Evolutionary conservation across 2,113 vertebrate species (phyloP).

Genomic region (Chlamydotis undulata): DNA sequence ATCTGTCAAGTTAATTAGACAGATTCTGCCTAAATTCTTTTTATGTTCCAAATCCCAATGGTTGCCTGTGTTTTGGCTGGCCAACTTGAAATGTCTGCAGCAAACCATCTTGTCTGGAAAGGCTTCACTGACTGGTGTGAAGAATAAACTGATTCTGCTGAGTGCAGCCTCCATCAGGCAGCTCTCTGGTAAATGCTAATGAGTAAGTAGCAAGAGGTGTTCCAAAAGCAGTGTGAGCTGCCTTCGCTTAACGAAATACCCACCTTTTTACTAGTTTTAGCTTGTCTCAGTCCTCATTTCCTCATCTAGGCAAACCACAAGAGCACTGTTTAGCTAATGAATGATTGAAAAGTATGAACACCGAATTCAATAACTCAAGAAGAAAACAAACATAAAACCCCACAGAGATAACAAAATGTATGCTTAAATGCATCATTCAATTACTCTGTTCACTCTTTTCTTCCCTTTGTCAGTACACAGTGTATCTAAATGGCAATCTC

Average conservation of each 20-base stretch:
- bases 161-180: background rate
- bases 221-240: conserved; percentile 28
- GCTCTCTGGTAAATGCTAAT: background rate
- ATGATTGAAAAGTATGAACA: conserved; percentile 65
- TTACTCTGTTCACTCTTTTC: conserved; percentile 31
- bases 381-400: conserved; percentile 62
- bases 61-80: background rate
- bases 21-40: background rate
- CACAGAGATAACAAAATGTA: conserved; percentile 60
- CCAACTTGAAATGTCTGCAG: background rate
- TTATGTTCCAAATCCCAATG: background rate
- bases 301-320: conserved; percentile 47
- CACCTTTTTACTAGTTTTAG: conserved; percentile 33
- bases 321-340: conserved; percentile 59
- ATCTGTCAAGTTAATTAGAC: background rate
- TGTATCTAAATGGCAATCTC: conserved; percentile 51
- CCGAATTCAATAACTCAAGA: conserved; percentile 51
- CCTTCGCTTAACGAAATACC: background rate
- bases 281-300: conserved; percentile 27
- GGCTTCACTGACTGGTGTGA: background rate
- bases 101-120: background rate
- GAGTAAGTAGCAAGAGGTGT: background rate
- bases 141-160: background rate
- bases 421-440: conserved; percentile 63
- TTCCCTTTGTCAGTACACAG: conserved; percentile 42